Evolutionary conservation across 2,797 vertebrate species (phyloP).

Genomic region (Cossypha caffra): DNA sequence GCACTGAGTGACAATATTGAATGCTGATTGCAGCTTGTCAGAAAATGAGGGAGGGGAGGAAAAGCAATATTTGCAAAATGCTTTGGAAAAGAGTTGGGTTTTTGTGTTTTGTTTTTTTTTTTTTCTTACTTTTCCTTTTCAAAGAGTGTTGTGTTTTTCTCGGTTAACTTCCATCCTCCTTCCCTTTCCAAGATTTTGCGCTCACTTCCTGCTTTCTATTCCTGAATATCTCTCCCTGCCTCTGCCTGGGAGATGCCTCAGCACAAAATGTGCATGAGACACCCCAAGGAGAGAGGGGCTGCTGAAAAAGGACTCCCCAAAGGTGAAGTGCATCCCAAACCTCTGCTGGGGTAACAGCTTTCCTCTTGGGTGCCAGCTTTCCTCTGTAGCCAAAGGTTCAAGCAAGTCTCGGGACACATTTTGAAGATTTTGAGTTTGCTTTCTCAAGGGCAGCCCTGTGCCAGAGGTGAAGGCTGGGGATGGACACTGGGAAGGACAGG

Average conservation of each 20-base stretch:
- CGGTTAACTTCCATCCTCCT: neutral
- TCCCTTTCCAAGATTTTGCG: neutral
- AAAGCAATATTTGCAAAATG: conserved; percentile 61
- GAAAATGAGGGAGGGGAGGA: conserved; percentile 43
- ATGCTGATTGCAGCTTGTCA: conserved; percentile 55
- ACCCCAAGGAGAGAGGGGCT: neutral
- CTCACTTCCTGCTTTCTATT: neutral
- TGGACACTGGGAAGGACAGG: neutral
- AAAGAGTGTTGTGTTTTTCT: neutral
- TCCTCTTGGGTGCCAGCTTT: neutral
- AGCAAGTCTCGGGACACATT: accelerated
- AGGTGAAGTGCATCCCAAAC: neutral
- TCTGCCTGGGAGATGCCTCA: neutral
- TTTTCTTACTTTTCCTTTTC: neutral
- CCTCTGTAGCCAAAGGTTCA: neutral
- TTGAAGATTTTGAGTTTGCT: neutral
- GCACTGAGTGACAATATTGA: conserved; percentile 46
- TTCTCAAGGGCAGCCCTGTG: neutral
- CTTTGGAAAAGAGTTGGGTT: neutral
- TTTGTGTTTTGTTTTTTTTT: accelerated
- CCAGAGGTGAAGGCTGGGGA: neutral
- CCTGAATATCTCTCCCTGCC: neutral
- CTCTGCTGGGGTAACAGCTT: neutral
- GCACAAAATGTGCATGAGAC: neutral
- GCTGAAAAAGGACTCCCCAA: neutral